Conservation (phyloP, 2,888 invertebrate genomes). For the Syrphus vitripennis region DNA sequence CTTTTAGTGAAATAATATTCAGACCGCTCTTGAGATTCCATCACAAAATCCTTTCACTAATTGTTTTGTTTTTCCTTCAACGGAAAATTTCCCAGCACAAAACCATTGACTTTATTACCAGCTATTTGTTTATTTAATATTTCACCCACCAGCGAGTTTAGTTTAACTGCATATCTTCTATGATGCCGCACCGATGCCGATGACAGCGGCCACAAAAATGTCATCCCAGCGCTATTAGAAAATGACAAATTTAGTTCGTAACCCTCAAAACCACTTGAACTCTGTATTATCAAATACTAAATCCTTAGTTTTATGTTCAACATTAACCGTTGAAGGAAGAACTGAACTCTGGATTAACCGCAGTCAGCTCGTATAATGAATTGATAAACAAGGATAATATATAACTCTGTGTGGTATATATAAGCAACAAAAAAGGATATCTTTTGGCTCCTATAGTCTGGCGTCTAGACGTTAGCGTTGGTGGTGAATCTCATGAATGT, state of each 20-base stretch:
- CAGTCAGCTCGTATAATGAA: slow-evolving; percentile 42
- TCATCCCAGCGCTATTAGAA: slow-evolving; percentile 51
- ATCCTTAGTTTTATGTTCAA: slow-evolving; percentile 27
- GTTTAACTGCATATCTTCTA: slow-evolving; percentile 18
- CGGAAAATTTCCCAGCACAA: slow-evolving; percentile 14
- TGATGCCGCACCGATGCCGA: slow-evolving; percentile 49
- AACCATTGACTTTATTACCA: slow-evolving; percentile 20
- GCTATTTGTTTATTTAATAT: slow-evolving; percentile 67
- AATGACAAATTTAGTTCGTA: slow-evolving; percentile 59
- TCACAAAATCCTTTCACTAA: slow-evolving; percentile 65
- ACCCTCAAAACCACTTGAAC: slow-evolving; percentile 56
- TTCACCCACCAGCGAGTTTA: slow-evolving; percentile 46
- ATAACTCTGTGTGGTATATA: slow-evolving; percentile 51
- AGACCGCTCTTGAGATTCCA: slow-evolving; percentile 60
- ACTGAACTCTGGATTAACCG: slow-evolving; percentile 50
- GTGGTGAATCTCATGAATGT: slow-evolving; percentile 59
- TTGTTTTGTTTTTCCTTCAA: slow-evolving; percentile 5
- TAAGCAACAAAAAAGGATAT: slow-evolving; percentile 32
- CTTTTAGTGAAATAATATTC: not conserved
- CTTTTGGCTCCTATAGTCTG: slow-evolving; percentile 69
- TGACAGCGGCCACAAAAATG: slow-evolving; percentile 66
- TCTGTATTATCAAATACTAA: not conserved
- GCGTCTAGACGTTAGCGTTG: slow-evolving; percentile 58
- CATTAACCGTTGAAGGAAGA: not conserved
- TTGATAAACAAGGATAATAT: slow-evolving; percentile 69